phyloP scores from a whole-genome alignment of 2,113 vertebrate genomes.

The Phalacrocorax carbo region DNA sequence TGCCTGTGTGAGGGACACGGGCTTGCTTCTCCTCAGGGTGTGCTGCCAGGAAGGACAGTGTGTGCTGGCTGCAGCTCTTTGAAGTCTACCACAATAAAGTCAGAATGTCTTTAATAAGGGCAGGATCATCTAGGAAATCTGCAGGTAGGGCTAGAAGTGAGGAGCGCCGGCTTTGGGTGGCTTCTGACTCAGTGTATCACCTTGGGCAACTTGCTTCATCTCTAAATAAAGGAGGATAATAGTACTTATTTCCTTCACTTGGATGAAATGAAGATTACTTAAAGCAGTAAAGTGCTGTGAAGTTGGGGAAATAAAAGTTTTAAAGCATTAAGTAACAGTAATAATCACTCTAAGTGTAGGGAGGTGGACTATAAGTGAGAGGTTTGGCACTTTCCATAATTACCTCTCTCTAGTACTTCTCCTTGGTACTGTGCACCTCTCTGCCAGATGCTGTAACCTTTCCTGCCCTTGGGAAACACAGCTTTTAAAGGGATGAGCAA shows the following conservation, averaged over 20 bases:
- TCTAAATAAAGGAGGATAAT: neutral
- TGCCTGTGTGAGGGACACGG: neutral
- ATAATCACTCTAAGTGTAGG: neutral
- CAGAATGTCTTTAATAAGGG: neutral
- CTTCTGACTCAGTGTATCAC: neutral
- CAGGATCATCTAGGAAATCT: neutral
- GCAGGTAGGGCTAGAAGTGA: neutral
- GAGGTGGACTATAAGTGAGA: neutral
- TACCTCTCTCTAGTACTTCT: neutral
- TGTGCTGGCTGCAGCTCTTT: neutral
- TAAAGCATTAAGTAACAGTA: conserved; percentile 5
- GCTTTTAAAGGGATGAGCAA: neutral
- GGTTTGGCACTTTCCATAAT: neutral
- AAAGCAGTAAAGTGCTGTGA: neutral
- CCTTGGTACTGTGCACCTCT: accelerated
- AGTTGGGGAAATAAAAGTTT: neutral
- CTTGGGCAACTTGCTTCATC: neutral
- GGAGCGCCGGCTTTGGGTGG: neutral
- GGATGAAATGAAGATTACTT: neutral
- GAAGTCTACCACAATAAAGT: neutral
- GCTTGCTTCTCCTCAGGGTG: neutral
- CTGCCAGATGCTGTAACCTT: neutral
- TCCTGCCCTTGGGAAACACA: neutral
- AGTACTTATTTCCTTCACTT: neutral
- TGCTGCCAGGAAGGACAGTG: neutral